Evolutionary conservation across 2,888 invertebrate genomes (phyloP).

Genomic region (Oxyscelio sp.): DNA sequence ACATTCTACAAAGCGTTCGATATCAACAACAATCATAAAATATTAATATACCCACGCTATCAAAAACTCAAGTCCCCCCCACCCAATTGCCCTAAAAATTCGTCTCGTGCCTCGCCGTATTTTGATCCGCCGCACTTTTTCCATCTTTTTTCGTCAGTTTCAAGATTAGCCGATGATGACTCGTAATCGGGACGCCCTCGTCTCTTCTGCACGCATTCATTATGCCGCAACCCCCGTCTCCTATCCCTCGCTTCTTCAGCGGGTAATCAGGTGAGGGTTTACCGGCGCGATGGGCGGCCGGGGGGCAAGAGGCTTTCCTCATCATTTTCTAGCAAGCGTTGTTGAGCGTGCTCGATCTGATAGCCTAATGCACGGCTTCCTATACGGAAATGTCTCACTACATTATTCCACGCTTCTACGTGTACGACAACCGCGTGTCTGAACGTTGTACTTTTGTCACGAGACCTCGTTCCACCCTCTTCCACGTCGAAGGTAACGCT

Average conservation of each 20-base stretch:
- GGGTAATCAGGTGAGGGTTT: conserved; percentile 76
- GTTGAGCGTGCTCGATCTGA: conserved; percentile 88
- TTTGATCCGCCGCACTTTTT: not conserved
- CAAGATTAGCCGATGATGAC: conserved; percentile 63
- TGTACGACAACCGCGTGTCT: conserved; percentile 76
- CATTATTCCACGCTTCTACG: conserved; percentile 85
- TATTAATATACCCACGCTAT: no score
- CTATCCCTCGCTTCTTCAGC: conserved; percentile 79
- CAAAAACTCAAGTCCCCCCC: no score
- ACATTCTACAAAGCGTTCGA: no score
- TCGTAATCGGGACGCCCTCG: conserved; percentile 72
- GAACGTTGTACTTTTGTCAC: conserved; percentile 85
- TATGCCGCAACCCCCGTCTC: conserved; percentile 69
- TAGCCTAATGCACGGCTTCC: conserved; percentile 88
- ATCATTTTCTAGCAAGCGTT: conserved; percentile 76
- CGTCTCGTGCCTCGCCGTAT: no score
- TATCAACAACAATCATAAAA: no score
- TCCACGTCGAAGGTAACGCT: conserved; percentile 62
- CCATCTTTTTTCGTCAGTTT: conserved; percentile 51
- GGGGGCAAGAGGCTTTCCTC: conserved; percentile 59
- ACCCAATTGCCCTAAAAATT: no score
- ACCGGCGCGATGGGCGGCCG: conserved; percentile 50
- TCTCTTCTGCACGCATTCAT: conserved; percentile 69
- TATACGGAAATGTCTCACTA: conserved; percentile 88
- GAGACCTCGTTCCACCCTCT: conserved; percentile 78